phyloP scores from a whole-genome alignment of 2,113 vertebrate genomes.

The Oreochromis niloticus region DNA sequence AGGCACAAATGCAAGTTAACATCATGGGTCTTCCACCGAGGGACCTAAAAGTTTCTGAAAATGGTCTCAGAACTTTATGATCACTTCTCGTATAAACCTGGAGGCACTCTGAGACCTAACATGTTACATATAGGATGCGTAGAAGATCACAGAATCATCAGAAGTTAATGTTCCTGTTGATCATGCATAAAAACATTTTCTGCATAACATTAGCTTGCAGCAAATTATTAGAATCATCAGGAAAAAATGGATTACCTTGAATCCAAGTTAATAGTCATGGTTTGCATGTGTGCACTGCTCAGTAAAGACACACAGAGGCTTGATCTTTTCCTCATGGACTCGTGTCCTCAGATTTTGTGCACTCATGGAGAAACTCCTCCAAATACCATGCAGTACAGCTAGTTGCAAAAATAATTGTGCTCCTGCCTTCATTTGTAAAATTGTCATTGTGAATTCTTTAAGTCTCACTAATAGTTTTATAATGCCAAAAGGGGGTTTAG shows the following conservation, averaged over 20 bases:
- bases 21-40: not conserved
- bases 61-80: not conserved
- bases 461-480: not conserved
- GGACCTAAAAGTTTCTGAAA: not conserved
- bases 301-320: not conserved
- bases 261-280: not conserved
- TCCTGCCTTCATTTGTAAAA: not conserved
- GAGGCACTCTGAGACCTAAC: not conserved
- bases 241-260: not conserved
- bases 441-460: not conserved
- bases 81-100: not conserved
- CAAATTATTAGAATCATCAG: not conserved
- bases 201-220: not conserved
- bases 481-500: not conserved
- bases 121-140: not conserved
- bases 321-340: fast-evolving
- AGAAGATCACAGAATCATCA: not conserved
- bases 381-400: not conserved
- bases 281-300: not conserved
- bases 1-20: not conserved
- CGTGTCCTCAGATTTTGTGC: not conserved
- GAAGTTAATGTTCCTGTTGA: not conserved
- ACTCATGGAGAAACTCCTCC: not conserved
- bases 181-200: not conserved
- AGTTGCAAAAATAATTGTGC: not conserved